Percentiles rank a stretch among this genome's conserved stretches.
Conservation (phyloP, 2,797 vertebrate species). For the Sebastes vulpes region DNA sequence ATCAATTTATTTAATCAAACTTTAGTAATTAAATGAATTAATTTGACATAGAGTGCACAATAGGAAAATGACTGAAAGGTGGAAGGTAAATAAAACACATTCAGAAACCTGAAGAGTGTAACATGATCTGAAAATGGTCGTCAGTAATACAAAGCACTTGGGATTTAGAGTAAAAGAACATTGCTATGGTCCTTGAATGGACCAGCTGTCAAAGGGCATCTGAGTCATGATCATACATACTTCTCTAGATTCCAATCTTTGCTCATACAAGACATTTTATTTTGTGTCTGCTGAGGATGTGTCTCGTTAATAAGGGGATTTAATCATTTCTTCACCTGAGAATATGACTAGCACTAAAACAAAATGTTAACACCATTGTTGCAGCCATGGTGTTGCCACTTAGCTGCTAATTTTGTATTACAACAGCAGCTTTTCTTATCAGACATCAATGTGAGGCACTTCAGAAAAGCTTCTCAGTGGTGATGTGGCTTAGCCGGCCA, state of each 20-base stretch:
- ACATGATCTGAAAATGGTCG: not conserved
- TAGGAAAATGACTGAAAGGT: not conserved
- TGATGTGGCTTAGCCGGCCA: not conserved
- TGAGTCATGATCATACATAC: not conserved
- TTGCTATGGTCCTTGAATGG: not conserved
- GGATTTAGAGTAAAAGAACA: not conserved
- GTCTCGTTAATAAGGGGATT: not conserved
- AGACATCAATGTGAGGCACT: not conserved
- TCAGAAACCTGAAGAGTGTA: not conserved
- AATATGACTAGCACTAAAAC: not conserved
- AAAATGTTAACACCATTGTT: not conserved
- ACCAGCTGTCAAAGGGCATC: slow-evolving; percentile 18
- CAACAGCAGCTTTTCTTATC: not conserved
- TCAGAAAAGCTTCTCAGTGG: not conserved
- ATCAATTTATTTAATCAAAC: not conserved
- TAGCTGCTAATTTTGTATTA: not conserved
- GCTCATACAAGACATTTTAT: not conserved
- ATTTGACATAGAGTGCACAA: not conserved
- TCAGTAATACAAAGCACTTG: not conserved
- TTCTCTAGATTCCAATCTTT: not conserved
- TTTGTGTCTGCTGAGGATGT: not conserved
- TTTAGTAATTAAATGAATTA: not conserved
- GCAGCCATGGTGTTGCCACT: not conserved
- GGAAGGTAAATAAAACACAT: not conserved
- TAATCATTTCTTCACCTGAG: not conserved